These are phyloP conservation scores for Harpalus rubripes DNA, from an alignment of 2,888 invertebrate genomes.

Conservation along the genomic window DNA sequence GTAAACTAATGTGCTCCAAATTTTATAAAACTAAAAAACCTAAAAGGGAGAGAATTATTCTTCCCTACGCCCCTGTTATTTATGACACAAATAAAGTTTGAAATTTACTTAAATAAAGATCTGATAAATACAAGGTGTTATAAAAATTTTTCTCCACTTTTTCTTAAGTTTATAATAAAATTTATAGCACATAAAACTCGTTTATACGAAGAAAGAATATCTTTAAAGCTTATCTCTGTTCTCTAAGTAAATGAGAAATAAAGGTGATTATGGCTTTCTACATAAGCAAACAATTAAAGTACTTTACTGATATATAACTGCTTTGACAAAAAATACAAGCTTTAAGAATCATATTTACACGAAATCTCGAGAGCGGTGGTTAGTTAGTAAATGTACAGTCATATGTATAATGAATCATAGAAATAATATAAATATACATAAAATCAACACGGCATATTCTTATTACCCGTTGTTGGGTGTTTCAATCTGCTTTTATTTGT, in stretches of 20 bases:
- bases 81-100: slow-evolving; percentile 52
- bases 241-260: slow-evolving; percentile 24
- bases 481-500: too few relatives aligned
- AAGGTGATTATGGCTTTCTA: slow-evolving; percentile 24
- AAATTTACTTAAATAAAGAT: slow-evolving; percentile 63
- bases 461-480: too few relatives aligned
- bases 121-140: slow-evolving; percentile 63
- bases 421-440: neutral
- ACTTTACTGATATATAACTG: slow-evolving; percentile 44
- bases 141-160: slow-evolving; percentile 60
- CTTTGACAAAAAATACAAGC: slow-evolving; percentile 49
- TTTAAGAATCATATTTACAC: slow-evolving; percentile 44
- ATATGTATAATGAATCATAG: neutral
- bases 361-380: neutral
- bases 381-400: neutral
- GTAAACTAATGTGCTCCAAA: too few relatives aligned
- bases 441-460: neutral
- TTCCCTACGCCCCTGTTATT: neutral
- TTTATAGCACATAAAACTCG: slow-evolving; percentile 64
- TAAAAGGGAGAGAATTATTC: neutral
- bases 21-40: neutral
- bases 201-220: slow-evolving; percentile 55
- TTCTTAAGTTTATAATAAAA: slow-evolving; percentile 64
- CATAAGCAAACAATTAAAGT: slow-evolving; percentile 50
- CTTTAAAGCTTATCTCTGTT: slow-evolving; percentile 55